Base-by-base conservation (phyloP, 1,140 invertebrate species). In the Drosophila chauvacae region DNA sequence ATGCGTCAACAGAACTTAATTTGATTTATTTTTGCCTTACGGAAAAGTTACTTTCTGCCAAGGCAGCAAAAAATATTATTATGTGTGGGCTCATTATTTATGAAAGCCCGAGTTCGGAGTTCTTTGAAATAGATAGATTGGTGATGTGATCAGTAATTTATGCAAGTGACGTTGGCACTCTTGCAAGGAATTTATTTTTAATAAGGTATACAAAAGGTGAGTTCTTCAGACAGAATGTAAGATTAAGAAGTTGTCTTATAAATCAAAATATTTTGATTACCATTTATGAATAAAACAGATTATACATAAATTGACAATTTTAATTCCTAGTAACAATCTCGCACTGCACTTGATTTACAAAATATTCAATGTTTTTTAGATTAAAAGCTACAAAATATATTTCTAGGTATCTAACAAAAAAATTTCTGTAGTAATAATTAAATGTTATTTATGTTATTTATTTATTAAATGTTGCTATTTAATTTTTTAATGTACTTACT, bases 21-120 rank as follows among this genome's bases (percentile, higher is more conserved):
- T 86, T 87, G 83, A 87, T 87, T 86, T 83, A 80, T 83, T 87
- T 39, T 80, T 55, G 59, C 64, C 69, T 44, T 26, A 57, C 50
- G 44, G n/a, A 50, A 57, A 73, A 70, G 51, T 56, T 45, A 37
- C 35, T 16, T 60, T 53, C 35, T 47, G 28, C 16, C n/a, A 39
- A 23, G 30, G 20, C n/a, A 63, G 39, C n/a, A 14, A 23, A 68
- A 45, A 35, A n/a, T 37, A 23, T 18, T 18, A 18, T 44, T 39
- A 37, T 47, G 37, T 42, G 41, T 58, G 14, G 26, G 23, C 35
- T 45, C 14, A 33, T 63, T 59, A 18, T 37, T 66, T 56, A 18
- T 16, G 18, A 33, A 41, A 35, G 16, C 4, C 0, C 37, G 26
- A 48, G 39, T 47, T 30, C n/a, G 33, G 3, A 50, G n/a, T 44